Evolutionary conservation across 2,888 invertebrate species (phyloP), one percentile per base, ranked within the genome.

Genomic region (Escarpia spicata): DNA sequence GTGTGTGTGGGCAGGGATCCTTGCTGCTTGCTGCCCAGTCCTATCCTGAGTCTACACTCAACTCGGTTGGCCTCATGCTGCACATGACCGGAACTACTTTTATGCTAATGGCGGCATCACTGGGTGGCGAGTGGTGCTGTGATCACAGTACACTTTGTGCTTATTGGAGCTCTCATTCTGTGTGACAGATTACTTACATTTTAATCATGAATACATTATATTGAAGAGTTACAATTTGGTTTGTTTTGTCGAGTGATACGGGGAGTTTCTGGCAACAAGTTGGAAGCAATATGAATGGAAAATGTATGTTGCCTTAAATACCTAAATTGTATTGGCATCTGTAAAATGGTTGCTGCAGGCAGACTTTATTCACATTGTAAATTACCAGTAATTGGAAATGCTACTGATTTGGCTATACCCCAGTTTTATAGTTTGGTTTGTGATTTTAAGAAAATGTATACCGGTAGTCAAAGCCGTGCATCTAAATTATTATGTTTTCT

Each of bases 21-120:
- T 75, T 26, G 19, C 75, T 75, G 75, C 19, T 15, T n/a, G 26
- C 26, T 4, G 75, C 75, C 19, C 26, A 75, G n/a, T n/a, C 75
- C n/a, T 75, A 26, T 75, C 6, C 75, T 52, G 52, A 52, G 52
- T 15, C 52, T 52, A 26, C 75, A 75, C 75, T 26, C 19, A 75
- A 75, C 75, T 75, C 75, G 19, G 75, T 26, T 75, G 19, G 75
- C 75, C 75, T 75, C 75, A 75, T 75, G 75, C 75, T 75, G 75
- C 75, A 75, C 75, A 75, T 75, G 75, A 26, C 75, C 26, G 75
- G 75, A 75, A 75, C 75, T 75, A 75, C 75, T 75, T 75, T 75
- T 75, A 75, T 75, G 75, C 75, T 75, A 75, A 75, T 75, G 75
- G 75, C 75, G 75, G 75, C 75, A 6, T 75, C 75, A 75, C 26